phyloP scores from a whole-genome alignment of 2,888 invertebrate species.

The Automeris io region DNA sequence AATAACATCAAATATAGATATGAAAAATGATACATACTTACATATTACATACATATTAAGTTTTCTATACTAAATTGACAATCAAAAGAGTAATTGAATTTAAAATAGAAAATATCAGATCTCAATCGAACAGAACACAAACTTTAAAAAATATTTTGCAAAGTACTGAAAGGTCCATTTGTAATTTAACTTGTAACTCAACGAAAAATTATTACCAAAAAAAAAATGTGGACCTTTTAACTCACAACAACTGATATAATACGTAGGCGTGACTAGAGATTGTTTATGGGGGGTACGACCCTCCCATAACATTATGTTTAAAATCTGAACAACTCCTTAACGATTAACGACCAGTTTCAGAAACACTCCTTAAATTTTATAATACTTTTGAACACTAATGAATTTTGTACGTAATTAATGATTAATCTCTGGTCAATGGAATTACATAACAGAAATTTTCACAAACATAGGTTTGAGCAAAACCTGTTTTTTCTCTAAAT shows the following conservation, averaged over 20 bases:
- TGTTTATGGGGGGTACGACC: background rate
- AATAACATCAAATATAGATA: conserved; percentile 26
- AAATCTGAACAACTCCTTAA: too few relatives aligned
- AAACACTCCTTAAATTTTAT: too few relatives aligned
- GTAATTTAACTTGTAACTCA: conserved; percentile 10
- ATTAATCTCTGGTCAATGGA: too few relatives aligned
- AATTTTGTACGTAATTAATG: too few relatives aligned
- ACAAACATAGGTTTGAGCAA: too few relatives aligned
- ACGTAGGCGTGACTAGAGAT: conserved; percentile 7
- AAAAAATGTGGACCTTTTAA: conserved; percentile 33
- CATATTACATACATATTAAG: conserved; percentile 3
- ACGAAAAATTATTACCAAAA: conserved; percentile 15
- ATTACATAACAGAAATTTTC: too few relatives aligned
- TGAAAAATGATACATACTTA: conserved; percentile 17
- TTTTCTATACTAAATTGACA: background rate
- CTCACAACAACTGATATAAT: conserved; percentile 39
- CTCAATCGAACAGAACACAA: conserved; percentile 42
- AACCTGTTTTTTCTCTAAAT: too few relatives aligned
- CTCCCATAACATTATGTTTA: too few relatives aligned
- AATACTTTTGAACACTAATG: too few relatives aligned
- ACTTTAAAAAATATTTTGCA: conserved; percentile 41
- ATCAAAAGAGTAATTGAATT: conserved; percentile 7
- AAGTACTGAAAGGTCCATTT: conserved; percentile 22
- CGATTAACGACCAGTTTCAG: too few relatives aligned
- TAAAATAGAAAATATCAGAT: conserved; percentile 20